Percentiles rank a stretch among this genome's conserved stretches.
These are phyloP conservation scores for Marisa cornuarietis DNA, from an alignment of 1,140 invertebrate genomes.

Conservation along the genomic window DNA sequence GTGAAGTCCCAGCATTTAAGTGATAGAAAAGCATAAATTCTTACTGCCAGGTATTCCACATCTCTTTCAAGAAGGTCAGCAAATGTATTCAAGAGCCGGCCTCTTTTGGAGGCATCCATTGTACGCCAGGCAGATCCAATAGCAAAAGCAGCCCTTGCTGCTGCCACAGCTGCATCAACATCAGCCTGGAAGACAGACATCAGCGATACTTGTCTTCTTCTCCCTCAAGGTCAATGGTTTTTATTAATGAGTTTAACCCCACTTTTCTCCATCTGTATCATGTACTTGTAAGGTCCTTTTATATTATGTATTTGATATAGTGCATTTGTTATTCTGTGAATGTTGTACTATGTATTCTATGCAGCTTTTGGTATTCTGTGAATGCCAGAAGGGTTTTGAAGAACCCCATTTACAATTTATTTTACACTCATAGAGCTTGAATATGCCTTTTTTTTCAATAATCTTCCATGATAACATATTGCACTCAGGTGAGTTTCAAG, in stretches of 20 bases:
- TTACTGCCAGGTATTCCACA: conserved; percentile 74
- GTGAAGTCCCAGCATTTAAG: no score
- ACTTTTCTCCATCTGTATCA: not conserved
- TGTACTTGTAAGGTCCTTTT: not conserved
- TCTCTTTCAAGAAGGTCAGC: conserved; percentile 82
- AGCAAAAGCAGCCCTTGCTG: conserved; percentile 76
- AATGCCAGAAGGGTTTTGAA: not conserved
- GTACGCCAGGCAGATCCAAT: conserved; percentile 83
- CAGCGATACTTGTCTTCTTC: not conserved
- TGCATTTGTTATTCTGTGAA: not conserved
- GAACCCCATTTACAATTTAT: no score
- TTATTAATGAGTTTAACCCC: not conserved
- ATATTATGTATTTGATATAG: not conserved
- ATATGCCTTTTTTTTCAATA: no score
- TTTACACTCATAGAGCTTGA: no score
- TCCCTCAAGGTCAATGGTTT: not conserved
- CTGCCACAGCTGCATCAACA: conserved; percentile 85
- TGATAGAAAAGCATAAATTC: conserved; percentile 15
- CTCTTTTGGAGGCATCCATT: conserved; percentile 90
- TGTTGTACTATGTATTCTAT: not conserved
- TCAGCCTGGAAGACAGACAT: conserved; percentile 65
- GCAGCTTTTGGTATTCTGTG: not conserved
- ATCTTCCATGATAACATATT: no score
- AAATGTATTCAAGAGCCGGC: conserved; percentile 80
- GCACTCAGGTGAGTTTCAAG: no score